phyloP scores from a whole-genome alignment of 2,113 vertebrate species.

The Myocastor coypus region DNA sequence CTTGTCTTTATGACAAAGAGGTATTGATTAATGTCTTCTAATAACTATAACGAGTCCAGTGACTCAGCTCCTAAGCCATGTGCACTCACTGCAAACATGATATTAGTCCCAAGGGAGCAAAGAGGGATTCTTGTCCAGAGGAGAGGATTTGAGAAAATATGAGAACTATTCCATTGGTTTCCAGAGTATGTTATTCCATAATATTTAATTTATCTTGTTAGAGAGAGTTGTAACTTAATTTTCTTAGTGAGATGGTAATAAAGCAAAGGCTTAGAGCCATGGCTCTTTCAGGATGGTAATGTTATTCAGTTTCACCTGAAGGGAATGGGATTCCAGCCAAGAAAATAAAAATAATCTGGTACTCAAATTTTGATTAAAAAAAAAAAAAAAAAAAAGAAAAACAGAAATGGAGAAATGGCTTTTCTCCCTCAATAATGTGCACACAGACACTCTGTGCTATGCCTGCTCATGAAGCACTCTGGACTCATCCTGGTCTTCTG shows the following conservation, averaged over 20 bases:
- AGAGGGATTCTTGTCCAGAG: neutral
- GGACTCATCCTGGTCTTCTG: neutral
- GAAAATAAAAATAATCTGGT: constrained; percentile 8
- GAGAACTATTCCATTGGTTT: neutral
- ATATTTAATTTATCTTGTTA: constrained; percentile 32
- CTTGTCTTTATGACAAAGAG: constrained; percentile 14
- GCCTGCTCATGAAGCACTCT: neutral
- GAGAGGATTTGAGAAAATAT: neutral
- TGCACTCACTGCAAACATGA: neutral
- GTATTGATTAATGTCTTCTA: constrained; percentile 33
- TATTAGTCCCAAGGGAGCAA: neutral
- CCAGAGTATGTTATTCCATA: neutral
- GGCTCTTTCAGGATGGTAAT: neutral
- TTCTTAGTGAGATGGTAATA: constrained; percentile 7
- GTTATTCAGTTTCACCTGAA: constrained; percentile 21
- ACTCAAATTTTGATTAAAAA: constrained; percentile 36
- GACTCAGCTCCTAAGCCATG: neutral
- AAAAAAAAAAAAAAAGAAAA: neutral
- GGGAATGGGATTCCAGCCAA: constrained; percentile 29
- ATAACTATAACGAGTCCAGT: neutral
- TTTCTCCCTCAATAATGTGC: neutral
- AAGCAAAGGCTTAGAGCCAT: constrained; percentile 2
- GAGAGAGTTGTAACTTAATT: constrained; percentile 41
- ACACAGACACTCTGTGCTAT: neutral
- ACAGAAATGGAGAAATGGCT: constrained; percentile 21